These are phyloP conservation scores for human (Homo sapiens) DNA, from an alignment of 2,113 vertebrate species.

Conservation along the genomic window DNA sequence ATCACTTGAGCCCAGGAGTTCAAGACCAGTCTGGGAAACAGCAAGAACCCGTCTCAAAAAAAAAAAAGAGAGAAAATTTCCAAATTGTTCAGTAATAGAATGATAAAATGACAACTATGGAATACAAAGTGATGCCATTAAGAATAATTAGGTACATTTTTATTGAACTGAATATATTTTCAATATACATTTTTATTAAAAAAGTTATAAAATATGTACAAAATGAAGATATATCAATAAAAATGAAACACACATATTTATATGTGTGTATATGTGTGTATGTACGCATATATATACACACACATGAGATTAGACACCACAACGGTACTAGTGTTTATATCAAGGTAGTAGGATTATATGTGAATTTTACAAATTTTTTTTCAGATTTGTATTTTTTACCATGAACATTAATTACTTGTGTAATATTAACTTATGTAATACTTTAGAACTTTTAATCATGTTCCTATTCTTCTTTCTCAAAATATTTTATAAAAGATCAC, in stretches of 20 bases:
- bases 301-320: background rate
- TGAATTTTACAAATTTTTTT: background rate
- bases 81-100: background rate
- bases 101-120: background rate
- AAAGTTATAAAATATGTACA: background rate
- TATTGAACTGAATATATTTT: background rate
- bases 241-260: background rate
- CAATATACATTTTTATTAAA: background rate
- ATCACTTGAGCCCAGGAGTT: too few relatives aligned
- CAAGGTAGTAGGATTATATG: background rate
- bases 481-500: background rate
- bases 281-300: background rate
- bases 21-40: too few relatives aligned
- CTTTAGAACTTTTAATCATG: background rate
- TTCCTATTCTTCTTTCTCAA: background rate
- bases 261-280: background rate
- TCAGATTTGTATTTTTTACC: background rate
- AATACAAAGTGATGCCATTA: background rate
- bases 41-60: too few relatives aligned
- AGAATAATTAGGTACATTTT: background rate
- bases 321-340: background rate
- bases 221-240: background rate
- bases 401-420: background rate
- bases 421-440: background rate
- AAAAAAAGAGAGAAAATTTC: background rate